These are phyloP conservation scores for Hylaeus anthracinus DNA, from an alignment of 1,140 invertebrate species.

Conservation along the genomic window DNA sequence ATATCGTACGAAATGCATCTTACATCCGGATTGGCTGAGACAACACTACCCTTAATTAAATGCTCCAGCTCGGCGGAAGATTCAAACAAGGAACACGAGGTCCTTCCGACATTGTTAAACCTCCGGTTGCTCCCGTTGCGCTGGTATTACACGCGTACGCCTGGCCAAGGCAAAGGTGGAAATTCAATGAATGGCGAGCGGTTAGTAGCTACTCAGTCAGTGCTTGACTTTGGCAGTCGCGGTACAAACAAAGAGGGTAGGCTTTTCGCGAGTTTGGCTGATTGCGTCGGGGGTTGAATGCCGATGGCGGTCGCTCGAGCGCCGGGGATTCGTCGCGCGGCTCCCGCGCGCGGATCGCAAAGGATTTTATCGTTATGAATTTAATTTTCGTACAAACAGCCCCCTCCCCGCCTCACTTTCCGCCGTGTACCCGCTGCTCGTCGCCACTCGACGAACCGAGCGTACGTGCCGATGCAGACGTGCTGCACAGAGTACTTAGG, in stretches of 20 bases:
- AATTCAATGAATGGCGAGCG: constrained; percentile 10
- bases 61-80: too few relatives aligned
- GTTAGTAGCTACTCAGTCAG: constrained; percentile 46
- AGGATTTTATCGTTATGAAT: constrained; percentile 79
- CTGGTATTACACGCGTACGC: not conserved
- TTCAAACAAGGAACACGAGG: too few relatives aligned
- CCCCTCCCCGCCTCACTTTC: constrained; percentile 13
- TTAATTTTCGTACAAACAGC: constrained; percentile 79
- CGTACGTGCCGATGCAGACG: constrained; percentile 66
- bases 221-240: constrained; percentile 37
- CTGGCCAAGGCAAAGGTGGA: not conserved
- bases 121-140: too few relatives aligned
- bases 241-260: constrained; percentile 28
- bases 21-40: too few relatives aligned
- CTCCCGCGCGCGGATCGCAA: constrained; percentile 59
- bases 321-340: not conserved
- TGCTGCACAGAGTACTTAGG: constrained; percentile 72
- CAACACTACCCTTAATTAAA: too few relatives aligned
- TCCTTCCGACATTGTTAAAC: too few relatives aligned
- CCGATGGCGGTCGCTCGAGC: constrained; percentile 2
- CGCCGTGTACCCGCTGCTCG: not conserved
- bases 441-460: constrained; percentile 54
- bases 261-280: constrained; percentile 50
- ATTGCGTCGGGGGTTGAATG: constrained; percentile 52
- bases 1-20: too few relatives aligned